Percentiles rank a stretch among this genome's conserved stretches.
These are phyloP conservation scores for Clistopyga incitator DNA, from an alignment of 2,888 invertebrate species.

Conservation along the genomic window DNA sequence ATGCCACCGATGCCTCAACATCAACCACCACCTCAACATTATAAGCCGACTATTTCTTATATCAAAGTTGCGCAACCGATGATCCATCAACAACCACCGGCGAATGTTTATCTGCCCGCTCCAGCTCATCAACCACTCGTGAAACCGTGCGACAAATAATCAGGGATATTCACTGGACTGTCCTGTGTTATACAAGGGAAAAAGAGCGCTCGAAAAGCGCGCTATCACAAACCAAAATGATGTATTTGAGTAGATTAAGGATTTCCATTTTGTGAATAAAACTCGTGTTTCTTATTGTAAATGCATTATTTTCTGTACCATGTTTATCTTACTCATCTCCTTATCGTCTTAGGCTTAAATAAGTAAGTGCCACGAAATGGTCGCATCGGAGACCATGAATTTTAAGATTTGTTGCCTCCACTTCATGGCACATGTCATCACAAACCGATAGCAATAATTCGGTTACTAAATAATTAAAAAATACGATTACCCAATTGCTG, in stretches of 20 bases:
- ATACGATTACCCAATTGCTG: no score
- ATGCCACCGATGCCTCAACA: constrained; percentile 54
- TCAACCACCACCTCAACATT: constrained; percentile 68
- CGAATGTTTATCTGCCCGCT: constrained; percentile 70
- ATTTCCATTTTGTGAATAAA: constrained; percentile 8
- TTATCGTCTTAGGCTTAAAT: background rate
- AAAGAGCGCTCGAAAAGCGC: no score
- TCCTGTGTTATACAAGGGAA: background rate
- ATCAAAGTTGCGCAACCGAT: constrained; percentile 70
- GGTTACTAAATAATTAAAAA: no score
- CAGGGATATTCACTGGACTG: constrained; percentile 1
- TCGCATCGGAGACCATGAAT: no score
- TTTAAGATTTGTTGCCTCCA: no score
- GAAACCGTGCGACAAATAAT: constrained; percentile 50
- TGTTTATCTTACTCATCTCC: background rate
- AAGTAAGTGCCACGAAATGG: no score
- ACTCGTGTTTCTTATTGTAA: constrained; percentile 11
- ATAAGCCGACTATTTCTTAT: constrained; percentile 66
- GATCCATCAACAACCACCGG: constrained; percentile 71
- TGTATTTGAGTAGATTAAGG: background rate
- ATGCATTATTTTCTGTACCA: background rate
- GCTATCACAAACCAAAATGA: background rate
- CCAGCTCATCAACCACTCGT: constrained; percentile 60
- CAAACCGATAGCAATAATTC: no score
- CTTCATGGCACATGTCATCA: no score